Percentiles rank a stretch among this genome's conserved stretches.
Conservation (phyloP, 2,888 invertebrate genomes). For the Drosophila fungiperda region DNA sequence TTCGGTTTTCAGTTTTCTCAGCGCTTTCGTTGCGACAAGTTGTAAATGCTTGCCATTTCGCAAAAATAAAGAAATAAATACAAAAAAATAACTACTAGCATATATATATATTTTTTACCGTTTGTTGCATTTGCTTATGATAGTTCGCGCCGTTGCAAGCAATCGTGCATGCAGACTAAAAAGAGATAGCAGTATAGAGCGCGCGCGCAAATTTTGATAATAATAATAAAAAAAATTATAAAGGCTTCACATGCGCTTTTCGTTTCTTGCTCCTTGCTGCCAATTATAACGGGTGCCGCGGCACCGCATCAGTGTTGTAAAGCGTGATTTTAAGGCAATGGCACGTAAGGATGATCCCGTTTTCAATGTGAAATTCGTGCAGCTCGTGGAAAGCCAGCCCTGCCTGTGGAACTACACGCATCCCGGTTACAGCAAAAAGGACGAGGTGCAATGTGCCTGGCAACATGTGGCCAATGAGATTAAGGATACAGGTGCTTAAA, state of each 20-base stretch:
- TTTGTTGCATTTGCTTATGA: slow-evolving; percentile 21
- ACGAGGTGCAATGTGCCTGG: slow-evolving; percentile 83
- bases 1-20: slow-evolving; percentile 83
- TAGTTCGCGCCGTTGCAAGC: slow-evolving; percentile 6
- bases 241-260: slow-evolving; percentile 10
- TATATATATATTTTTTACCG: slow-evolving; percentile 2
- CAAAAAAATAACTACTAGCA: slow-evolving; percentile 9
- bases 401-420: slow-evolving; percentile 83
- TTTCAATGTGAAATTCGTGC: slow-evolving; percentile 83
- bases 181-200: slow-evolving; percentile 2
- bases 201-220: slow-evolving; percentile 46
- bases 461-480: slow-evolving; percentile 83
- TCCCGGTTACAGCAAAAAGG: slow-evolving; percentile 83
- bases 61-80: slow-evolving; percentile 10
- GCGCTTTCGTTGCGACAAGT: slow-evolving; percentile 83
- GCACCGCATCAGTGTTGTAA: slow-evolving; percentile 45
- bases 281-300: slow-evolving; percentile 33
- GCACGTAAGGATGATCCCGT: slow-evolving; percentile 84
- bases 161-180: slow-evolving; percentile 7
- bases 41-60: slow-evolving; percentile 58
- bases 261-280: slow-evolving; percentile 25
- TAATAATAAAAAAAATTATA: neutral
- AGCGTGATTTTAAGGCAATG: slow-evolving; percentile 60
- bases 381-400: slow-evolving; percentile 81
- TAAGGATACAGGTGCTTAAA: slow-evolving; percentile 80